Conservation (phyloP, 2,888 invertebrate genomes). For the Eulithis testata region DNA sequence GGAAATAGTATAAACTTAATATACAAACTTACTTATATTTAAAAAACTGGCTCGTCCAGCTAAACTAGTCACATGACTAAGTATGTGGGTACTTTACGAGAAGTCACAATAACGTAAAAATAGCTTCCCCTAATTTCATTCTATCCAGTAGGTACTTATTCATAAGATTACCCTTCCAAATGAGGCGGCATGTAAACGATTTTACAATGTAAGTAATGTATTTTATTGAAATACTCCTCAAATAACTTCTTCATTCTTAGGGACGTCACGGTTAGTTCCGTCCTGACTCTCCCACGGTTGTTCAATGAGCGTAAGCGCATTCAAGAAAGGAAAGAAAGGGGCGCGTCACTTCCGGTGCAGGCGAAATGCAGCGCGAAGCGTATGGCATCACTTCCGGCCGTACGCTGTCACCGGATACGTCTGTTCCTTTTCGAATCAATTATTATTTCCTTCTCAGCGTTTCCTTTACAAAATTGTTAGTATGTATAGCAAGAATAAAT, state of each 20-base stretch:
- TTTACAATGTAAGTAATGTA: conserved; percentile 38
- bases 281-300: conserved; percentile 74
- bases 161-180: conserved; percentile 58
- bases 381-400: conserved; percentile 76
- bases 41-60: too few relatives aligned
- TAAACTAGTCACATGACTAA: too few relatives aligned
- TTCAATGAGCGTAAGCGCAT: conserved; percentile 44
- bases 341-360: conserved; percentile 75
- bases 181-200: conserved; percentile 44
- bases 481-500: neutral
- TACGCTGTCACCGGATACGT: conserved; percentile 69
- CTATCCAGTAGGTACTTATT: conserved; percentile 47
- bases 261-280: conserved; percentile 67
- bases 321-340: conserved; percentile 72
- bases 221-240: conserved; percentile 50
- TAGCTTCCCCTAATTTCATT: conserved; percentile 60
- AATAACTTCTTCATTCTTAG: conserved; percentile 71
- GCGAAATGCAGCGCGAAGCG: conserved; percentile 64
- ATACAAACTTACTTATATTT: too few relatives aligned
- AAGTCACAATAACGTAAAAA: conserved; percentile 54
- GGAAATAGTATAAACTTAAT: too few relatives aligned
- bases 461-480: conserved; percentile 59
- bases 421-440: conserved; percentile 76
- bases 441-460: conserved; percentile 79
- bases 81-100: too few relatives aligned